Conservation (phyloP, 2,888 invertebrate genomes). For the Ochlodes sylvanus region DNA sequence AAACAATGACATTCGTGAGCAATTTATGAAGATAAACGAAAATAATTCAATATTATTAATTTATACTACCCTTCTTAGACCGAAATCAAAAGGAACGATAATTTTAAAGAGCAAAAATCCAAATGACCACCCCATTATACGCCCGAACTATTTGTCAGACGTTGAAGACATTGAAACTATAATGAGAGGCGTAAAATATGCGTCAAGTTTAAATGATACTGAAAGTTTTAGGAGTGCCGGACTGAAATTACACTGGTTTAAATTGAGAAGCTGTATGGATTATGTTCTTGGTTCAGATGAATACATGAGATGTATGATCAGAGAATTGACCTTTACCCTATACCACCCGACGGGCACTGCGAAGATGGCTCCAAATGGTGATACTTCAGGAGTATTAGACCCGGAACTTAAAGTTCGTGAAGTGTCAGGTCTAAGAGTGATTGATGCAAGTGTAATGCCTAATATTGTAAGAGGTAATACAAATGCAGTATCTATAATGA, state of each 20-base stretch:
- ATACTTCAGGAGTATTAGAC: conserved; percentile 38
- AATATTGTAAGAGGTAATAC: conserved; percentile 86
- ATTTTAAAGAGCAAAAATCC: conserved; percentile 84
- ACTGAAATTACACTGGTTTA: conserved; percentile 60
- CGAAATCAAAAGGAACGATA: conserved; percentile 88
- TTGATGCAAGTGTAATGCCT: conserved; percentile 89
- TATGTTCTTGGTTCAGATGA: conserved; percentile 51
- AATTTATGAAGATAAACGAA: conserved; percentile 57
- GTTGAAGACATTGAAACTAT: conserved; percentile 77
- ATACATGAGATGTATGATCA: conserved; percentile 35
- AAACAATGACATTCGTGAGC: conserved; percentile 53
- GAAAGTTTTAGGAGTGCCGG: conserved; percentile 56
- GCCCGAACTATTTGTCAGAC: conserved; percentile 87
- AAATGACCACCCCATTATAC: conserved; percentile 62
- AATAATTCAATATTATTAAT: conserved; percentile 68
- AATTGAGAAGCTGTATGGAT: conserved; percentile 60
- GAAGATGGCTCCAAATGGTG: conserved; percentile 84
- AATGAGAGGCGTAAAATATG: conserved; percentile 54
- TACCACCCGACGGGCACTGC: conserved; percentile 89
- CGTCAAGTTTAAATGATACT: conserved; percentile 56
- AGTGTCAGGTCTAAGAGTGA: conserved; percentile 81
- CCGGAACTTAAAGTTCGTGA: conserved; percentile 39
- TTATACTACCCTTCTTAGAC: conserved; percentile 86
- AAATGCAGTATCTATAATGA: conserved; percentile 76
- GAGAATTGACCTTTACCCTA: conserved; percentile 71